phyloP scores from a whole-genome alignment of 2,888 invertebrate genomes.

The Drosophila dives region DNA sequence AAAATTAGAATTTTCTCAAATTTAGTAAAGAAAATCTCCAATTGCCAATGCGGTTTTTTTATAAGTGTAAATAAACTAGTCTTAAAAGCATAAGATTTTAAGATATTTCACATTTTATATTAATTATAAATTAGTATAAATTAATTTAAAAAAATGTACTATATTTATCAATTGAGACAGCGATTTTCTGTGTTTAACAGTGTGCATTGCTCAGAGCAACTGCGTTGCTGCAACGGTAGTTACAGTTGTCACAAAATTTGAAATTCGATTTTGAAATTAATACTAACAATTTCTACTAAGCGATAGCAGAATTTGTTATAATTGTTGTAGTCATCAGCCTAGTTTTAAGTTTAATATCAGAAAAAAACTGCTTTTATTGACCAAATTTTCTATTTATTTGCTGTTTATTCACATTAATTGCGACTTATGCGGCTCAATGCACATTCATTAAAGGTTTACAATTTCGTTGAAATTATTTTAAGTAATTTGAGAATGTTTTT shows the following conservation, averaged over 20 bases:
- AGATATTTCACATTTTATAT: neutral
- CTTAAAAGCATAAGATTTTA: neutral
- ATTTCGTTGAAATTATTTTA: neutral
- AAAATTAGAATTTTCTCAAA: neutral
- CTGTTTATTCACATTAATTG: neutral
- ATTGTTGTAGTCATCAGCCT: neutral
- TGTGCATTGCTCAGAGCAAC: neutral
- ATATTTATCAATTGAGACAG: neutral
- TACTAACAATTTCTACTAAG: neutral
- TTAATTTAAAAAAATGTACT: neutral
- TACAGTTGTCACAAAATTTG: neutral
- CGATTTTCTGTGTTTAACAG: neutral
- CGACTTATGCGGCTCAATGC: neutral
- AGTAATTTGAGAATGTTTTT: slow-evolving; percentile 6
- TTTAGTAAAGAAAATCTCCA: neutral
- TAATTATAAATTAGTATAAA: neutral
- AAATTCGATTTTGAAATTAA: neutral
- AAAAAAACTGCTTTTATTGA: neutral
- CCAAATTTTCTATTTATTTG: neutral
- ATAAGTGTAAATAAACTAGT: no score
- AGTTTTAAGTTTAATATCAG: neutral
- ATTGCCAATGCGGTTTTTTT: neutral
- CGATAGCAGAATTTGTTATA: neutral
- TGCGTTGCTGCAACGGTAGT: slow-evolving; percentile 1
- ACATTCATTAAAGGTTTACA: slow-evolving; percentile 1